Evolutionary conservation across 2,888 invertebrate species (phyloP), one percentile per base, ranked within the genome.

Genomic region (Anoplius nigerrimus): DNA sequence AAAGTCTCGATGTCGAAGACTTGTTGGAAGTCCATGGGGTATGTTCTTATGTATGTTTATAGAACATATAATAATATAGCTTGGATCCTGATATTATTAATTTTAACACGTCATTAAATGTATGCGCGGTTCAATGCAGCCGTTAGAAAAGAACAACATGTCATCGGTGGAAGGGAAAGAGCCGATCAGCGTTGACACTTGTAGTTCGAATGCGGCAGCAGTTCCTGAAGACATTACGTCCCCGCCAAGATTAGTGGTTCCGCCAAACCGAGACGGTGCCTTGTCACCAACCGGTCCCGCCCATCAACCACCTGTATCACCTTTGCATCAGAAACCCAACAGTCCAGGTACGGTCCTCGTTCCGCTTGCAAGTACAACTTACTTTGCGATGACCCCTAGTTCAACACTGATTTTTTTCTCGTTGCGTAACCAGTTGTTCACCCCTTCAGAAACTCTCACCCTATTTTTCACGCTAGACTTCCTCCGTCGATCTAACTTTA

Each of bases 21-120:
- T 90, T 98, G 53, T 90, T 98, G 69, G 98, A 98, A 86, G 90
- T 92, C 13, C 90, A 94, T 75, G 96, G 95, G 83, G 94, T 95
- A 86, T 90, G 91, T 83, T 2, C 6, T 11, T n/a, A 59, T 46
- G 22, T 8, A 21, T 22, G 22, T n/a, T n/a, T n/a, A n/a, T n/a
- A n/a, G n/a, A n/a, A n/a, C n/a, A n/a, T n/a, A n/a, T n/a, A n/a
- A n/a, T n/a, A n/a, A n/a, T n/a, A n/a, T n/a, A n/a, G n/a, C n/a
- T n/a, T n/a, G n/a, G n/a, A n/a, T n/a, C 46, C n/a, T 46, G 4
- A 43, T 43, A 20, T 20, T 22, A 27, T 45, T 16, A 16, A 24
- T 48, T 48, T 61, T 16, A 34, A 13, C 5, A 16, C 21, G n/a
- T n/a, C 15, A 16, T n/a, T n/a, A n/a, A n/a, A n/a, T n/a, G n/a